phyloP scores from a whole-genome alignment of 2,888 invertebrate genomes.

The Aleiodes testaceus region DNA sequence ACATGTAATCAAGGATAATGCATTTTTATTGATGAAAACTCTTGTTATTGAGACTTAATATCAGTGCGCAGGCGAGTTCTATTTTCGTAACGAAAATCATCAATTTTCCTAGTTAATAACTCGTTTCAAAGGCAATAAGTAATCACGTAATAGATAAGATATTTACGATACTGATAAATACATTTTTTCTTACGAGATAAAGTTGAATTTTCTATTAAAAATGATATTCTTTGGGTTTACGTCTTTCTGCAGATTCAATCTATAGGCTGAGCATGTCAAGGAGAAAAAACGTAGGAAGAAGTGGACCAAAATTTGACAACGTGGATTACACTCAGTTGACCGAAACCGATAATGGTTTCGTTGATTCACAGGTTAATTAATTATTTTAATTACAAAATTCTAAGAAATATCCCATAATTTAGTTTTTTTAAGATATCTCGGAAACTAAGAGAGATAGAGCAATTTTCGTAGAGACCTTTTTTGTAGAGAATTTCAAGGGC shows the following conservation, averaged over 20 bases:
- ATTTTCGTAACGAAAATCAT: conserved; percentile 37
- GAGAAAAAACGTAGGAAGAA: conserved; percentile 74
- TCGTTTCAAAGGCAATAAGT: background rate
- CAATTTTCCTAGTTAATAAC: conserved; percentile 3
- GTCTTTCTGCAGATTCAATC: conserved; percentile 71
- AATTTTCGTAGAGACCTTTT: no score
- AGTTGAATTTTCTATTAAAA: background rate
- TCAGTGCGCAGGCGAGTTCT: conserved; percentile 51
- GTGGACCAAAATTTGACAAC: conserved; percentile 74
- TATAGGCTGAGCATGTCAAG: conserved; percentile 77
- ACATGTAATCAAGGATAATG: background rate
- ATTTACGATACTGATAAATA: background rate
- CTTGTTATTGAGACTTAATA: conserved; percentile 25
- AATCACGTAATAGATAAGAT: conserved; percentile 21
- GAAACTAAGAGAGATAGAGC: no score
- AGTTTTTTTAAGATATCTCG: no score
- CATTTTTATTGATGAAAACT: conserved; percentile 1
- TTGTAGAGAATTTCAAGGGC: no score
- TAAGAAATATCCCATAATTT: background rate
- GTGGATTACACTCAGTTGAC: conserved; percentile 78
- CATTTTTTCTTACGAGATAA: background rate
- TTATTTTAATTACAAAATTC: background rate
- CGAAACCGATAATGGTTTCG: conserved; percentile 79
- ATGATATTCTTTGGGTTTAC: background rate
- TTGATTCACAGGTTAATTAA: conserved; percentile 76